A percentile compares a stretch with the other conserved stretches of the same genome.
Evolutionary conservation across 2,113 vertebrate genomes (phyloP).

Genomic region (Ammodytes dubius): DNA sequence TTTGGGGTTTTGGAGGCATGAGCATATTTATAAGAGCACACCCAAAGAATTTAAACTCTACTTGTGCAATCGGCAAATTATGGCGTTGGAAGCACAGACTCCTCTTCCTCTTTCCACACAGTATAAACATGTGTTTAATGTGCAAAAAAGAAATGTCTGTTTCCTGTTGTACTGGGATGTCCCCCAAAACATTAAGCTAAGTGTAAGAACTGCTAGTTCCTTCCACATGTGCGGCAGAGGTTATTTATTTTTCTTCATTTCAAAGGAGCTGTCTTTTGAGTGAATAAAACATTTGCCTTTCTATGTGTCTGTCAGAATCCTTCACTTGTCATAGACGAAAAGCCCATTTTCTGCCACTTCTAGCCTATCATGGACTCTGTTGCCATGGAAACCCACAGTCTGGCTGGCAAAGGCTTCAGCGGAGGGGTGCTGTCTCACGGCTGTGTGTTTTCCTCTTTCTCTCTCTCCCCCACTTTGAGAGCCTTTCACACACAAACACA

Average conservation of each 20-base stretch:
- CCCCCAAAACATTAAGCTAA: slow-evolving; percentile 4
- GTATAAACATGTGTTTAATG: slow-evolving; percentile 43
- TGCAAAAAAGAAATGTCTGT: slow-evolving; percentile 42
- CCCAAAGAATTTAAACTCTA: slow-evolving; percentile 22
- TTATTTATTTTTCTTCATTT: slow-evolving; percentile 25
- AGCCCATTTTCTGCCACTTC: slow-evolving; percentile 45
- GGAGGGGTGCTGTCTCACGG: slow-evolving; percentile 56
- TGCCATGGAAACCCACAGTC: slow-evolving; percentile 73
- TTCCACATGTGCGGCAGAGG: slow-evolving; percentile 25
- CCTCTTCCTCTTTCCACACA: not conserved
- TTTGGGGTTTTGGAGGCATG: slow-evolving; percentile 29
- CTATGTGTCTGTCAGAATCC: slow-evolving; percentile 28
- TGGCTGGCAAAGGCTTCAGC: slow-evolving; percentile 60
- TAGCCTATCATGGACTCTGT: slow-evolving; percentile 47
- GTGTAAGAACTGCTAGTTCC: not conserved
- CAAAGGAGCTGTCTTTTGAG: not conserved
- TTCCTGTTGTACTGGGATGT: slow-evolving; percentile 54
- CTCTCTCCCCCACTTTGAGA: not conserved
- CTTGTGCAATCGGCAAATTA: slow-evolving; percentile 33
- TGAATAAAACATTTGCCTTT: slow-evolving; percentile 49
- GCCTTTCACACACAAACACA: slow-evolving; percentile 7
- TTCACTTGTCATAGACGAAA: slow-evolving; percentile 51
- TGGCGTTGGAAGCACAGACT: slow-evolving; percentile 5
- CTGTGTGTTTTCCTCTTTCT: slow-evolving; percentile 3
- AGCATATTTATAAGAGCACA: slow-evolving; percentile 38